Evolutionary conservation across 2,888 invertebrate species (phyloP).

Genomic region (Drosophila gaucha): DNA sequence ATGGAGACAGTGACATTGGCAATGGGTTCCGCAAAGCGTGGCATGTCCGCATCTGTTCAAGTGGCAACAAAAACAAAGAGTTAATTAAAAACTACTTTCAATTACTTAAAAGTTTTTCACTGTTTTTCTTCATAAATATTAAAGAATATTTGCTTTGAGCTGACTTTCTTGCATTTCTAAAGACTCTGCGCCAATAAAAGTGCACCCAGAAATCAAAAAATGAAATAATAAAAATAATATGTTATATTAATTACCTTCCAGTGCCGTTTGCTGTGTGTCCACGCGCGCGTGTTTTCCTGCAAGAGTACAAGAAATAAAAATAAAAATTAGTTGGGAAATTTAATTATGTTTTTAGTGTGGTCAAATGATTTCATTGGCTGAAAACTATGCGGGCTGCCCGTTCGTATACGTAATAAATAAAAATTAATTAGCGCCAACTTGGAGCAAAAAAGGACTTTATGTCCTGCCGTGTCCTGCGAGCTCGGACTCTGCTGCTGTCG

Average conservation of each 20-base stretch:
- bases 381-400: constrained; percentile 50
- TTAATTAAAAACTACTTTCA: no score
- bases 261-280: constrained; percentile 81
- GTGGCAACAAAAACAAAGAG: background rate
- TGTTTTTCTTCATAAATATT: background rate
- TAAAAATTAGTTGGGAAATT: constrained; percentile 47
- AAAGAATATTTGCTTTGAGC: constrained; percentile 10
- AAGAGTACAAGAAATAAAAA: constrained; percentile 18
- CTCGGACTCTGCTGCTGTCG: constrained; percentile 30
- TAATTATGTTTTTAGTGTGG: constrained; percentile 51
- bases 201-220: constrained; percentile 9
- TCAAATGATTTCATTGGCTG: constrained; percentile 55
- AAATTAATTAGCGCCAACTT: constrained; percentile 76
- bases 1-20: constrained; percentile 95
- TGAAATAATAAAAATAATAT: constrained; percentile 4
- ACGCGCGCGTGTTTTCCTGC: constrained; percentile 83
- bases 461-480: constrained; percentile 27
- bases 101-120: constrained; percentile 35
- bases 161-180: constrained; percentile 38
- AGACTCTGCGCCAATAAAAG: constrained; percentile 35
- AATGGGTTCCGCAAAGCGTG: constrained; percentile 94
- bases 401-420: constrained; percentile 69
- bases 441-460: constrained; percentile 40
- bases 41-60: constrained; percentile 85
- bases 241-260: constrained; percentile 82